Percentiles rank a stretch among this genome's conserved stretches.
Evolutionary conservation across 2,888 invertebrate species (phyloP).

Genomic region (Sericinus montela): DNA sequence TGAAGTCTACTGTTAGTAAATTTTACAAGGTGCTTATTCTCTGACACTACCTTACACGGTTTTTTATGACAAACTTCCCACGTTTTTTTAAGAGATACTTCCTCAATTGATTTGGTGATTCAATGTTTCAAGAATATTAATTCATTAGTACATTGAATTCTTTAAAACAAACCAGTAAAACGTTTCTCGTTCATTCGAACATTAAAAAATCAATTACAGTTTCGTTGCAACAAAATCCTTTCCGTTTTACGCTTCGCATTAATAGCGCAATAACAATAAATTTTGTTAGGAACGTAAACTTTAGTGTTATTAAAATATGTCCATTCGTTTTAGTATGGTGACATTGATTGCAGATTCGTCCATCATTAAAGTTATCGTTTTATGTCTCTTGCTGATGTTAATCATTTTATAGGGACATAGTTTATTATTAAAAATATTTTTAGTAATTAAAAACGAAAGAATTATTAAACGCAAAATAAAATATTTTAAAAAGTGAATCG

Average conservation of each 20-base stretch:
- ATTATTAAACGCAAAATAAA: too few relatives aligned
- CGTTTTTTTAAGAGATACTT: too few relatives aligned
- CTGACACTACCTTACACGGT: too few relatives aligned
- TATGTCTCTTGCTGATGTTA: conserved; percentile 1
- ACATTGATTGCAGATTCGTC: conserved; percentile 31
- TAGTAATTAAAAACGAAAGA: too few relatives aligned
- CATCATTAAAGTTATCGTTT: conserved; percentile 20
- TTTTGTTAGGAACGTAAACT: conserved; percentile 28
- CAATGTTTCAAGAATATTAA: conserved; percentile 10
- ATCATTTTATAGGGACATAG: background rate
- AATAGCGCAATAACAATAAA: conserved; percentile 31
- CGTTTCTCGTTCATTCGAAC: conserved; percentile 9
- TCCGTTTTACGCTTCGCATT: conserved; percentile 29
- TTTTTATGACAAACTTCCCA: too few relatives aligned
- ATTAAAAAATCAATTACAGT: conserved; percentile 21
- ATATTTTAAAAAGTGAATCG: too few relatives aligned
- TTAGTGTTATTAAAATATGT: conserved; percentile 32
- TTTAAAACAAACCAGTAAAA: conserved; percentile 10
- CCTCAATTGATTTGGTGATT: background rate
- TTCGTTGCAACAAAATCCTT: conserved; percentile 20
- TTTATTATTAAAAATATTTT: too few relatives aligned
- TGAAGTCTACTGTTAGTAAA: too few relatives aligned
- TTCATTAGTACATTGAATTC: conserved; percentile 6
- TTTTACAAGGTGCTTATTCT: too few relatives aligned
- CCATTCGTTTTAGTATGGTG: conserved; percentile 29